These are phyloP conservation scores for Coenobita brevimanus DNA, from an alignment of 1,140 invertebrate genomes.

Conservation along the genomic window DNA sequence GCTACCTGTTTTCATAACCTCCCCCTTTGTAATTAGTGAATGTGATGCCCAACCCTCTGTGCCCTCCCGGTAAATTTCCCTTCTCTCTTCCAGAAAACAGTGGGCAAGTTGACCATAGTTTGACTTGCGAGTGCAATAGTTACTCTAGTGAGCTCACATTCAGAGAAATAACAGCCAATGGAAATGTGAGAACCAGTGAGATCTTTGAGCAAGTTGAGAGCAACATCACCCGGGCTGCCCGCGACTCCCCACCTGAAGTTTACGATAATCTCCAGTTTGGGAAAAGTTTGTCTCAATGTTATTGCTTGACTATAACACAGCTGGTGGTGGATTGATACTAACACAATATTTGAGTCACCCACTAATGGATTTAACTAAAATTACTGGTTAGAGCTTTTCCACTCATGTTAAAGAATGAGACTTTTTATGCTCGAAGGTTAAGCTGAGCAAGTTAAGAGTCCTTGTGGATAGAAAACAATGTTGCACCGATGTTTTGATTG, in stretches of 20 bases:
- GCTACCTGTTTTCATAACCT: too few species aligned
- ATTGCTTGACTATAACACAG: constrained; percentile 18
- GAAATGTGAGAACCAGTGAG: background rate
- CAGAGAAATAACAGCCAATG: constrained; percentile 28
- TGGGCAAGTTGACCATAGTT: constrained; percentile 32
- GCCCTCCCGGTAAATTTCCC: background rate
- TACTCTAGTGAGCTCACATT: background rate
- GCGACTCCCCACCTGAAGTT: constrained; percentile 46
- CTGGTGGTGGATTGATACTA: constrained; percentile 33
- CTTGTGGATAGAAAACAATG: too few species aligned
- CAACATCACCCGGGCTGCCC: background rate
- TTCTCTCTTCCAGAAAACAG: constrained; percentile 44
- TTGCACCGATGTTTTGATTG: too few species aligned
- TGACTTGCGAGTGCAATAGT: constrained; percentile 43
- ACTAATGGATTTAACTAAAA: too few species aligned
- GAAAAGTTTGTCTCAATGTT: constrained; percentile 43
- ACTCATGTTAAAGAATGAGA: too few species aligned
- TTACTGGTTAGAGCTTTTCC: too few species aligned
- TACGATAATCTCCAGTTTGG: constrained; percentile 57
- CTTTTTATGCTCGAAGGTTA: too few species aligned
- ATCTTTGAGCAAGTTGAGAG: constrained; percentile 13
- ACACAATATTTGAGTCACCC: background rate
- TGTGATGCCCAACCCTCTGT: background rate
- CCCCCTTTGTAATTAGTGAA: background rate
- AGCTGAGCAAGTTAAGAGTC: too few species aligned